phyloP scores from a whole-genome alignment of 2,888 invertebrate species.

The Adineta ricciae region DNA sequence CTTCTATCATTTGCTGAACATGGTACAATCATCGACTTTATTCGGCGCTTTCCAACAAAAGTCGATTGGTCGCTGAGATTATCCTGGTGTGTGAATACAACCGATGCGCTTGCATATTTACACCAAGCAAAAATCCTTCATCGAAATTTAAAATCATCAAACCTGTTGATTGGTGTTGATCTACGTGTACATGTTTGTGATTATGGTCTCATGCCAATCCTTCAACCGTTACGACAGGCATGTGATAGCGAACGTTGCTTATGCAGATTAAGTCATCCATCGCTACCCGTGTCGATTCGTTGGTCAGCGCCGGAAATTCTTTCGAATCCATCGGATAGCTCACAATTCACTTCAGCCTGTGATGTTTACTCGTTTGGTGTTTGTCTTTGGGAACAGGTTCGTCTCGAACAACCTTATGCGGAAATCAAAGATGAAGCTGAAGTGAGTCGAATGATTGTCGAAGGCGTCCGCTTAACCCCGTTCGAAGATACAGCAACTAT shows the following conservation, averaged over 20 bases:
- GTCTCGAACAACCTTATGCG: conserved; percentile 42
- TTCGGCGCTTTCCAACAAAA: conserved; percentile 38
- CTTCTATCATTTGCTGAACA: conserved; percentile 43
- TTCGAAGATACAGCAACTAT: conserved; percentile 34
- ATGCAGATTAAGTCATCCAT: conserved; percentile 39
- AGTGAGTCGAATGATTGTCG: conserved; percentile 38
- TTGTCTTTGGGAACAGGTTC: conserved; percentile 43
- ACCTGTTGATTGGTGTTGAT: conserved; percentile 40
- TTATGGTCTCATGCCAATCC: conserved; percentile 42
- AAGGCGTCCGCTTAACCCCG: conserved; percentile 39
- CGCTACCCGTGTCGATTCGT: conserved; percentile 42
- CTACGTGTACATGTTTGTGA: conserved; percentile 41
- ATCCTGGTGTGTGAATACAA: conserved; percentile 40
- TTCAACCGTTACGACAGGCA: conserved; percentile 42
- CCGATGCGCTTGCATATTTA: conserved; percentile 45
- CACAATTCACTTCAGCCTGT: conserved; percentile 39
- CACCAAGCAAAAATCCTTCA: conserved; percentile 46
- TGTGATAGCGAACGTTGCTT: conserved; percentile 42
- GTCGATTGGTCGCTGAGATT: conserved; percentile 40
- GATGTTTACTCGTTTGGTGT: conserved; percentile 47
- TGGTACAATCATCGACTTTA: conserved; percentile 42
- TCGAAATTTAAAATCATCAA: conserved; percentile 44
- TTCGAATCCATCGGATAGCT: conserved; percentile 37
- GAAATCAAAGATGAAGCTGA: conserved; percentile 41
- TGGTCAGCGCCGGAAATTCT: conserved; percentile 47